Conservation (phyloP, 2,797 vertebrate species). For the Coregonus sp. region DNA sequence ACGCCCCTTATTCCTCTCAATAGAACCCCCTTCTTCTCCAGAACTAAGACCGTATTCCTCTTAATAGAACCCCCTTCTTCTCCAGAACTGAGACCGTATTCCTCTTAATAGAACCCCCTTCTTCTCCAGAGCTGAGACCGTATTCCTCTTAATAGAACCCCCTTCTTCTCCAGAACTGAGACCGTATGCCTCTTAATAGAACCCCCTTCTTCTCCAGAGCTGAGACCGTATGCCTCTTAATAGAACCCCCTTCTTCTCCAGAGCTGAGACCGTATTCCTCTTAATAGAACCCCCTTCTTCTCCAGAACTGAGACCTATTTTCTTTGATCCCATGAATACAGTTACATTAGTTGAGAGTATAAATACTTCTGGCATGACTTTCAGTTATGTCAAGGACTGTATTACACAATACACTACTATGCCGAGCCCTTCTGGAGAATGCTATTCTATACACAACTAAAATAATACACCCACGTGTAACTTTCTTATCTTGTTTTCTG, state of each 20-base stretch:
- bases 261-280: background rate
- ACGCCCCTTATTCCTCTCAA: conserved; percentile 10
- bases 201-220: too few relatives aligned
- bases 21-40: conserved; percentile 36
- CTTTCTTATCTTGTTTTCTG: conserved; percentile 53
- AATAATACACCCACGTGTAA: conserved; percentile 40
- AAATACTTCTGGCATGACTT: conserved; percentile 23
- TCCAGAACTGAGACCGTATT: background rate
- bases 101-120: too few relatives aligned
- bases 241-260: conserved; percentile 1
- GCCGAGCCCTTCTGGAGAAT: conserved; percentile 24
- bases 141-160: too few relatives aligned
- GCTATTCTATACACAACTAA: conserved; percentile 19
- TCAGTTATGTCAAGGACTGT: conserved; percentile 23
- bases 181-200: too few relatives aligned
- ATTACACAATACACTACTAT: conserved; percentile 30
- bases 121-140: background rate
- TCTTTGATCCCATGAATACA: background rate
- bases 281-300: too few relatives aligned
- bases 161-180: too few relatives aligned
- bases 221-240: too few relatives aligned
- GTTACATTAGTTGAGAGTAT: conserved; percentile 5
- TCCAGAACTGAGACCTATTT: conserved; percentile 19
- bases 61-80: background rate
- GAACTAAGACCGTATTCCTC: too few relatives aligned